These are phyloP conservation scores for Heliconius hewitsoni DNA, from an alignment of 1,140 invertebrate species.

Conservation along the genomic window DNA sequence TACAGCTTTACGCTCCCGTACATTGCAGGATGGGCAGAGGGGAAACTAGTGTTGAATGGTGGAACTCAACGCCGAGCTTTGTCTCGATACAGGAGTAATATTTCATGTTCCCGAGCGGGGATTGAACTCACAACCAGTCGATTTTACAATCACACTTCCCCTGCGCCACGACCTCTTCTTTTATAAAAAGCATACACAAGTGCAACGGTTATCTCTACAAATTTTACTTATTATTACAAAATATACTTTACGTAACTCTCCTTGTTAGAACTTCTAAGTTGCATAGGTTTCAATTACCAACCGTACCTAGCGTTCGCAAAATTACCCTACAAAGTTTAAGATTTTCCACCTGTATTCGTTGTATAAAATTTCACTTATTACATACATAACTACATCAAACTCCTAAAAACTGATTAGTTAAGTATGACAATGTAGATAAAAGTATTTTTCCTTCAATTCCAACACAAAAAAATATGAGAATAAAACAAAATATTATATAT, in stretches of 20 bases:
- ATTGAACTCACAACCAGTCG: too few relatives aligned
- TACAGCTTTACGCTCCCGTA: too few relatives aligned
- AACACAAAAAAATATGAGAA: background rate
- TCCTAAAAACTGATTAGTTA: background rate
- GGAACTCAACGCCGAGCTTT: too few relatives aligned
- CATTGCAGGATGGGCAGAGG: too few relatives aligned
- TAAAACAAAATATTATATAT: slow-evolving; percentile 7
- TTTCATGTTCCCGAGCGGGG: too few relatives aligned
- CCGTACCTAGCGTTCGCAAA: background rate
- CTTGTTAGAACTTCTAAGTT: background rate
- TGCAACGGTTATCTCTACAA: background rate
- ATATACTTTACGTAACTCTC: background rate
- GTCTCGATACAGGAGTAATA: too few relatives aligned
- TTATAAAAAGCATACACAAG: too few relatives aligned
- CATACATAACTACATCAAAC: background rate
- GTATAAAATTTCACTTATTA: background rate
- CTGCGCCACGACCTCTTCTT: too few relatives aligned
- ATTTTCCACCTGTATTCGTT: background rate
- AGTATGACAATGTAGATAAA: background rate
- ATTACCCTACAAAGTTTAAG: background rate
- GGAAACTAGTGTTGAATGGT: too few relatives aligned
- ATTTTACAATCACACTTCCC: too few relatives aligned
- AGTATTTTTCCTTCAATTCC: too few relatives aligned
- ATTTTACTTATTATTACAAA: background rate
- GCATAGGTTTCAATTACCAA: background rate